Percentiles rank a stretch among this genome's conserved stretches.
phyloP scores from a whole-genome alignment of 2,113 vertebrate species.

The Brachionichthys hirsutus region DNA sequence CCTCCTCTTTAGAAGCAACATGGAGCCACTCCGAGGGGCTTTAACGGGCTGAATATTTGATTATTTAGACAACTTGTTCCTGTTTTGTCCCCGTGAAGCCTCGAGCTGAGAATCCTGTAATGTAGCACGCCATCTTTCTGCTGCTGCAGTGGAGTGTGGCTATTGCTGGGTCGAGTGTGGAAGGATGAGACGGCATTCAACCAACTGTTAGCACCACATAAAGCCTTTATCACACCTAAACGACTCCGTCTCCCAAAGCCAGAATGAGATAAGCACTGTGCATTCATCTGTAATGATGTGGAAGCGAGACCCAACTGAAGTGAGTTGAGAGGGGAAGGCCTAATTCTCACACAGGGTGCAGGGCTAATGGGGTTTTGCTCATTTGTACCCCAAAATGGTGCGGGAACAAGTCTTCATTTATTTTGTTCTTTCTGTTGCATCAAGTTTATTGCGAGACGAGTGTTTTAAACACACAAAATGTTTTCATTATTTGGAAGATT shows the following conservation, averaged over 20 bases:
- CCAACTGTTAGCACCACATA: conserved; percentile 67
- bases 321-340: conserved; percentile 54
- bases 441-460: conserved; percentile 32
- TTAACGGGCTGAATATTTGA: conserved; percentile 42
- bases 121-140: conserved; percentile 27
- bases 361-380: conserved; percentile 18
- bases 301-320: conserved; percentile 64
- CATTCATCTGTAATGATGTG: conserved; percentile 72
- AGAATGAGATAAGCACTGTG: conserved; percentile 67
- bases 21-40: conserved; percentile 31
- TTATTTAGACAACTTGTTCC: conserved; percentile 39
- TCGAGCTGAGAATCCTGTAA: conserved; percentile 21
- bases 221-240: conserved; percentile 78
- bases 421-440: conserved; percentile 45
- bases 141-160: conserved; percentile 45
- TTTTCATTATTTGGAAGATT: conserved; percentile 28
- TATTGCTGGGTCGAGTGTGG: conserved; percentile 35
- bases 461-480: no score
- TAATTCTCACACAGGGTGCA: conserved; percentile 41
- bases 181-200: conserved; percentile 54
- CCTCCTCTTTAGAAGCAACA: conserved; percentile 18
- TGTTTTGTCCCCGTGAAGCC: conserved; percentile 30
- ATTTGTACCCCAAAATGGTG: conserved; percentile 29
- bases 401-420: conserved; percentile 34
- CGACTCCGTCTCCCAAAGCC: conserved; percentile 67